Evolutionary conservation across 2,113 vertebrate genomes (phyloP).

Genomic region (Hippolais icterina): DNA sequence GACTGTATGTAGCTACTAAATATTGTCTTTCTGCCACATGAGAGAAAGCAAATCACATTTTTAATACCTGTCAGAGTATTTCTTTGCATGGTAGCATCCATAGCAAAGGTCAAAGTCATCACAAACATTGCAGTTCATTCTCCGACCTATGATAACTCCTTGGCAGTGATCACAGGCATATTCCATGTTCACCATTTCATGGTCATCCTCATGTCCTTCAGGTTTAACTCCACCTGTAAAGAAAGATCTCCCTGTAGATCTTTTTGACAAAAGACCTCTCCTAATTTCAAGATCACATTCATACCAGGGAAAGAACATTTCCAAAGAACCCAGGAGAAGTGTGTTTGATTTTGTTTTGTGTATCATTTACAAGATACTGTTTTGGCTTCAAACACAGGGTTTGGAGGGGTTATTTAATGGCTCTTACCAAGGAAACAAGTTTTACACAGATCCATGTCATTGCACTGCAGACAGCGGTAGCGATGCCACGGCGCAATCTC

Average conservation of each 20-base stretch:
- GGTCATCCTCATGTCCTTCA: slow-evolving; percentile 93
- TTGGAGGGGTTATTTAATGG: not conserved
- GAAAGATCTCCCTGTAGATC: not conserved
- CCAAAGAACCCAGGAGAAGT: not conserved
- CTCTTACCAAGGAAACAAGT: slow-evolving; percentile 93
- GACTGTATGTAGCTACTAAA: not conserved
- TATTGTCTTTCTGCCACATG: not conserved
- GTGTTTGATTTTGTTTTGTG: not conserved
- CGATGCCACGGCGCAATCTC: slow-evolving; percentile 95
- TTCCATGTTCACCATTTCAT: slow-evolving; percentile 99
- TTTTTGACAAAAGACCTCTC: not conserved
- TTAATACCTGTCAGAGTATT: slow-evolving; percentile 89
- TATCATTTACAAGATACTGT: not conserved
- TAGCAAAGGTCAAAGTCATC: slow-evolving; percentile 98
- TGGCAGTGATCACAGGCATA: slow-evolving; percentile 95
- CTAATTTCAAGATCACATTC: not conserved
- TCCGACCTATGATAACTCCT: slow-evolving; percentile 94
- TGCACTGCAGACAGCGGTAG: slow-evolving; percentile 96
- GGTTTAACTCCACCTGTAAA: slow-evolving; percentile 91
- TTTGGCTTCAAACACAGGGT: not conserved
- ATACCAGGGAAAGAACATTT: not conserved
- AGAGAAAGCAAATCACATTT: not conserved
- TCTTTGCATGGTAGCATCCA: slow-evolving; percentile 93
- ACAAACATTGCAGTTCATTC: slow-evolving; percentile 94
- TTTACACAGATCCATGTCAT: slow-evolving; percentile 97